Evolutionary conservation across 2,888 invertebrate species (phyloP), one percentile per base, ranked within the genome.

Genomic region (Cyrtodaria siliqua): DNA sequence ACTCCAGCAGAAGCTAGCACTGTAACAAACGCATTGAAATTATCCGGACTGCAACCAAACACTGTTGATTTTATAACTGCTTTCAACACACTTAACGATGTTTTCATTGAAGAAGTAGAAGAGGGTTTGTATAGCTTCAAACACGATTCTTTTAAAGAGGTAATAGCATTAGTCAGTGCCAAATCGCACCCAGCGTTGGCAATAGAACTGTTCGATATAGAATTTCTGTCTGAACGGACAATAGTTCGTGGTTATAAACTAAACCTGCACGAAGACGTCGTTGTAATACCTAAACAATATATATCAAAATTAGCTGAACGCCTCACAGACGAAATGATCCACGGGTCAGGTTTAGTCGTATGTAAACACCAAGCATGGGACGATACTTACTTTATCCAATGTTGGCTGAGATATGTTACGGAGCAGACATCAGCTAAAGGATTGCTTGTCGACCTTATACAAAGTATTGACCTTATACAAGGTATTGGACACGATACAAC

Each of bases 351-450:
- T 4, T 18, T 44, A 9, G 59, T 8, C 33, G 12, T 47, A n/a
- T 67, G 57, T 23, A 23, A 49, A 29, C 49, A 57, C 56, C 57
- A 57, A 24, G 49, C 50, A 24, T 57, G 57, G 67, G 50, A 50
- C 3, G 40, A 59, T 33, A 6, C 14, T 16, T 8, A 16, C 6
- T 67, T 67, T 26, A 23, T 67, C 0, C 6, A 50, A 9, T n/a
- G 16, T 12, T 59, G 57, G 67, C 27, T 60, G 18, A 27, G 26
- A 23, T 26, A 60, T 60, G 60, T 47, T 12, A 44, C 44, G 6
- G 6, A 6, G 16, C 3, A 20, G 23, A 42, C 20, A 4, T 40
- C 2, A 2, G 23, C 38, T 24, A 24, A 24, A 12, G 42, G 33
- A 12, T 12, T 33, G 4, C 33, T 33, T 33, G 33, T 33, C 12